Evolutionary conservation across 2,113 vertebrate genomes (phyloP).

Genomic region (Brachyhypopomus gauderio): DNA sequence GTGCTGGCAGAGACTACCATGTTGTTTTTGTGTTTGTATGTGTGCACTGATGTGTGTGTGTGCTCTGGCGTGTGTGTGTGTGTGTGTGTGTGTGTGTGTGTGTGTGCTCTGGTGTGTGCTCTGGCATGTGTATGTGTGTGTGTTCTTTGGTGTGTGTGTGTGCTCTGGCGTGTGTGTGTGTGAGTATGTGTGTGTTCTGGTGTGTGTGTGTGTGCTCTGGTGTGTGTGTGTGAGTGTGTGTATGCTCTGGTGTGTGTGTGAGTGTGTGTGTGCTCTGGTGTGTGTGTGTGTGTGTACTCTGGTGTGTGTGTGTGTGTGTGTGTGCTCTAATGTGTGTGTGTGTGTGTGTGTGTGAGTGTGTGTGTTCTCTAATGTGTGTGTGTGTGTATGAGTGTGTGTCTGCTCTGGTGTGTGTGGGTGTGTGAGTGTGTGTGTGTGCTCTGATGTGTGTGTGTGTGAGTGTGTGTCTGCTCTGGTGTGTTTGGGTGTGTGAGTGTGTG

Average conservation of each 20-base stretch:
- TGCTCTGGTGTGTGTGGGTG: too few species aligned
- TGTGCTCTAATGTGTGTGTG: too few species aligned
- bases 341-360: too few species aligned
- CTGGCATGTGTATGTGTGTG: neutral
- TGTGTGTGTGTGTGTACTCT: neutral
- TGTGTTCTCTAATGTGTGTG: neutral
- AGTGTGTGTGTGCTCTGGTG: slow-evolving; percentile 24
- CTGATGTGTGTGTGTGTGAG: too few species aligned
- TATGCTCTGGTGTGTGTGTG: too few species aligned
- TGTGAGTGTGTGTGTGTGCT: too few species aligned
- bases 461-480: neutral
- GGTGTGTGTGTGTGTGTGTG: neutral
- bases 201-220: neutral
- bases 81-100: too few species aligned
- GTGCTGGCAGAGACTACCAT: neutral
- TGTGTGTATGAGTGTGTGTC: neutral
- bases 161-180: neutral
- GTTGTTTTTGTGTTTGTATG: neutral
- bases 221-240: neutral
- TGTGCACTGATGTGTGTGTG: neutral
- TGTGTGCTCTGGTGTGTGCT: too few species aligned
- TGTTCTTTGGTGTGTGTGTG: neutral
- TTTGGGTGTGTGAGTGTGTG: neutral
- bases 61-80: too few species aligned
- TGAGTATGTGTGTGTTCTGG: too few species aligned